Evolutionary conservation across 2,888 invertebrate genomes (phyloP).

Genomic region (Melanargia galathea): DNA sequence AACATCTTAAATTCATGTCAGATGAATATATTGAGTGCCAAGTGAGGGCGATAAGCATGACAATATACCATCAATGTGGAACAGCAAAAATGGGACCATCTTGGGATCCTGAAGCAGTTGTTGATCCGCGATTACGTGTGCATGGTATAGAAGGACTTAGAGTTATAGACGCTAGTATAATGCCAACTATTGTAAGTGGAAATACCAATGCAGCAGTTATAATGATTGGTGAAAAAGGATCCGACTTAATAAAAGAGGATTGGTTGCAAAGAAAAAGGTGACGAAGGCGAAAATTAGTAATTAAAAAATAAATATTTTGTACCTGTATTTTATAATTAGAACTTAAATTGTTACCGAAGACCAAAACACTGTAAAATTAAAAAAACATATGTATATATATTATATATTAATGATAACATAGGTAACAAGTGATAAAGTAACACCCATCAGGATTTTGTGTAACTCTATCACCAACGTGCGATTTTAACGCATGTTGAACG

Average conservation of each 20-base stretch:
- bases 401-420: neutral
- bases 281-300: slow-evolving; percentile 39
- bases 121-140: slow-evolving; percentile 89
- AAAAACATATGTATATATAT: neutral
- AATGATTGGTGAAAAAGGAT: slow-evolving; percentile 95
- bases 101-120: slow-evolving; percentile 90
- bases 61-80: slow-evolving; percentile 94
- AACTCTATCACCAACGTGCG: neutral
- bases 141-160: slow-evolving; percentile 90
- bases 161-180: slow-evolving; percentile 93
- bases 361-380: slow-evolving; percentile 1
- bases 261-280: slow-evolving; percentile 82
- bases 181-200: slow-evolving; percentile 94
- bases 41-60: slow-evolving; percentile 93
- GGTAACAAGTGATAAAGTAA: neutral
- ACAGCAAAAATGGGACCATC: slow-evolving; percentile 94
- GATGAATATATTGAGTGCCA: slow-evolving; percentile 94
- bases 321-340: slow-evolving; percentile 6
- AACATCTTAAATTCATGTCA: slow-evolving; percentile 86
- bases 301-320: neutral
- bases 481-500: neutral
- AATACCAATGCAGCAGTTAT: slow-evolving; percentile 96
- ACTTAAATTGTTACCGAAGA: slow-evolving; percentile 10
- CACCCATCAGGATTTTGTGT: too few species aligned
- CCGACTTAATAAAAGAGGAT: slow-evolving; percentile 92